A percentile compares a stretch with the other conserved stretches of the same genome.
phyloP scores from a whole-genome alignment of 2,113 vertebrate species.

The Tympanuchus pallidicinctus region DNA sequence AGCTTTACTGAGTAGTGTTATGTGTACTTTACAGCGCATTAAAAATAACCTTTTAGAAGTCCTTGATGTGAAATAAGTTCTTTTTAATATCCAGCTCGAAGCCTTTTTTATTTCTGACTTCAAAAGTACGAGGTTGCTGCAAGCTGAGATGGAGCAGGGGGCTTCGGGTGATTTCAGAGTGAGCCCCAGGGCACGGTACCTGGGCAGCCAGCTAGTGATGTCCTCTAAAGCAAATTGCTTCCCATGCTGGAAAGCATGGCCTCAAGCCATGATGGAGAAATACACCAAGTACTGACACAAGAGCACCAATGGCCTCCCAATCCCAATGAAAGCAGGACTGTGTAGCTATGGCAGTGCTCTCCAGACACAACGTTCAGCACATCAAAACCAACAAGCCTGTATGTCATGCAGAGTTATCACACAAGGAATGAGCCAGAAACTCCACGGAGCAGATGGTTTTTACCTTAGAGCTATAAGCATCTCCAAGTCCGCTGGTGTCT shows the following conservation, averaged over 20 bases:
- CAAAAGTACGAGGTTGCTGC: neutral
- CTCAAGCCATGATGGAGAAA: neutral
- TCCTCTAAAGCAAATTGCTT: neutral
- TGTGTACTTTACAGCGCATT: neutral
- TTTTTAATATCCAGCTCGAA: neutral
- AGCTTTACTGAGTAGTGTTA: neutral
- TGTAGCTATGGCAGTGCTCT: neutral
- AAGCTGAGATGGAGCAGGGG: neutral
- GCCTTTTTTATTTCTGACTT: neutral
- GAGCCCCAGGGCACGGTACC: neutral
- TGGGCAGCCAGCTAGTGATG: neutral
- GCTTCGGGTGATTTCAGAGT: neutral
- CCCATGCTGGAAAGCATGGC: neutral
- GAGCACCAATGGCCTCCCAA: neutral
- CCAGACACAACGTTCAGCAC: neutral
- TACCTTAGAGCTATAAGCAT: neutral
- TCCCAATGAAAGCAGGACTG: neutral
- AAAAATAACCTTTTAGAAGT: constrained; percentile 15
- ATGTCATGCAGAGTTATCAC: neutral
- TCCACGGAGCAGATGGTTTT: neutral
- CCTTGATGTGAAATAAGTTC: neutral
- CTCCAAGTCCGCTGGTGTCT: neutral
- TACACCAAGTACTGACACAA: rapidly evolving
- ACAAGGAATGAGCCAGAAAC: neutral
- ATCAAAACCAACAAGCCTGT: neutral